phyloP scores from a whole-genome alignment of 2,888 invertebrate species.

The Harmothoe impar region DNA sequence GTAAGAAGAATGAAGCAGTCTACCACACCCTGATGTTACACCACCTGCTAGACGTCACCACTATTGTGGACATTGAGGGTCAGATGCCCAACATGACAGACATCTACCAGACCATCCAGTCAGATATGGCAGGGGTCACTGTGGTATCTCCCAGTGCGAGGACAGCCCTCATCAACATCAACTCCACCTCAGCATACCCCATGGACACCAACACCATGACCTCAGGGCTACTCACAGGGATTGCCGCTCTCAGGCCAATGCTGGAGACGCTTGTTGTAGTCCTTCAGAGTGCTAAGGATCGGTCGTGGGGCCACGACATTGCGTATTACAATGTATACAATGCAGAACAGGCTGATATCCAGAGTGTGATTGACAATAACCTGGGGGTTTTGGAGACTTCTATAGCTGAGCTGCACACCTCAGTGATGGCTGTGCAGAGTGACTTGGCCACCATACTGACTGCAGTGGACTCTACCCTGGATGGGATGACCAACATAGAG shows the following conservation, averaged over 20 bases:
- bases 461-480: not conserved
- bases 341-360: not conserved
- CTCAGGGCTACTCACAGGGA: not conserved
- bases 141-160: not conserved
- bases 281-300: not conserved
- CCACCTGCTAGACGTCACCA: constrained; percentile 12
- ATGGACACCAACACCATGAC: not conserved
- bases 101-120: not conserved
- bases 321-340: not conserved
- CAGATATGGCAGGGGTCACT: not conserved
- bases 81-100: constrained; percentile 50
- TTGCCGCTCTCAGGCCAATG: not conserved
- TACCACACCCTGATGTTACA: constrained; percentile 32
- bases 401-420: not conserved
- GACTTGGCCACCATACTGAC: not conserved
- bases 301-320: not conserved
- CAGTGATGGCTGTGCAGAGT: not conserved
- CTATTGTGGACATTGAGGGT: constrained; percentile 6
- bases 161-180: not conserved
- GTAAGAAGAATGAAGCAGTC: constrained; percentile 1
- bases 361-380: not conserved
- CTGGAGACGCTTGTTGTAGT: not conserved
- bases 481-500: not conserved
- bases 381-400: not conserved
- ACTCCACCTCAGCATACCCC: not conserved